phyloP scores from a whole-genome alignment of 2,888 invertebrate genomes.

The Cantharis rufa region DNA sequence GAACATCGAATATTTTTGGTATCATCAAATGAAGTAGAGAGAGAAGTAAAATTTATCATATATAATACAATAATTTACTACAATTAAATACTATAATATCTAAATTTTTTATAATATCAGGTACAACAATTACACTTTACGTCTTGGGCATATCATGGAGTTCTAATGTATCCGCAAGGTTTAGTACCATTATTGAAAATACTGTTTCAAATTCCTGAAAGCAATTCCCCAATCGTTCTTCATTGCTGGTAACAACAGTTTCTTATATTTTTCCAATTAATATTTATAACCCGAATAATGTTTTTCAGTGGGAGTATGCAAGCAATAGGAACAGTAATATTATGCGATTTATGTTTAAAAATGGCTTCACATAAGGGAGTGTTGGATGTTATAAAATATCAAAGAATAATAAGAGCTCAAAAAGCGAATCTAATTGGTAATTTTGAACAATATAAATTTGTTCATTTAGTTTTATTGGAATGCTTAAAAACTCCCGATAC shows the following conservation, averaged over 20 bases:
- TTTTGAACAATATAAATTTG: constrained; percentile 56
- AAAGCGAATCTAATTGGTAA: constrained; percentile 54
- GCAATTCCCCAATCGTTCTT: constrained; percentile 55
- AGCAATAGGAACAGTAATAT: constrained; percentile 64
- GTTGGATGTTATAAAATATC: constrained; percentile 46
- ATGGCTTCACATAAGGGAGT: constrained; percentile 54
- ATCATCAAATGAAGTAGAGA: constrained; percentile 55
- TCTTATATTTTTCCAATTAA: no score
- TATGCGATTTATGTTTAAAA: constrained; percentile 62
- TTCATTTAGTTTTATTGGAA: constrained; percentile 55
- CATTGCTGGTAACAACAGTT: constrained; percentile 52
- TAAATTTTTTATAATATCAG: constrained; percentile 37
- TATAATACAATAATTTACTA: constrained; percentile 32
- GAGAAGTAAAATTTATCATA: constrained; percentile 46
- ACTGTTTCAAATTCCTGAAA: constrained; percentile 48
- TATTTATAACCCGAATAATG: no score
- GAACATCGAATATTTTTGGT: constrained; percentile 54
- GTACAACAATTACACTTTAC: constrained; percentile 58
- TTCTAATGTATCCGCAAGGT: constrained; percentile 46
- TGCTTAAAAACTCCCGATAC: constrained; percentile 51
- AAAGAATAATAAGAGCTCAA: constrained; percentile 48
- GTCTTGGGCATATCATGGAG: constrained; percentile 60
- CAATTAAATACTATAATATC: not conserved
- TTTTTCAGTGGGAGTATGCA: constrained; percentile 64
- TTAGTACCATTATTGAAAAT: constrained; percentile 38